These are phyloP conservation scores for Lepisosteus oculatus DNA, from an alignment of 2,113 vertebrate genomes.

Conservation along the genomic window DNA sequence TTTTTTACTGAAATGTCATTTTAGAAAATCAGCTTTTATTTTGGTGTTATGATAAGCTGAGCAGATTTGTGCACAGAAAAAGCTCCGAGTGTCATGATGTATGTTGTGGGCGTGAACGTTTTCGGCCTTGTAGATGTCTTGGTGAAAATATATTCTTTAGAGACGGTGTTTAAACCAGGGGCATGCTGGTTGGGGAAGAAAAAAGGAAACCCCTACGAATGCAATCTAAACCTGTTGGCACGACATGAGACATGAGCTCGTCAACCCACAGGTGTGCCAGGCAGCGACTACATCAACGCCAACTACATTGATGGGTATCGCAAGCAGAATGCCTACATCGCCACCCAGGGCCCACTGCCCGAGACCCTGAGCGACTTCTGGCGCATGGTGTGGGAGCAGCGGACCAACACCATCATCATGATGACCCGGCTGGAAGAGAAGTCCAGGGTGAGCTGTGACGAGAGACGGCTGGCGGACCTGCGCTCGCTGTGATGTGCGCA, in stretches of 20 bases:
- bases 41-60: no score
- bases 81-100: no score
- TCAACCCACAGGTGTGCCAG: conserved; percentile 71
- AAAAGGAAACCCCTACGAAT: neutral
- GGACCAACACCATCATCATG: conserved; percentile 88
- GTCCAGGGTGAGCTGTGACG: conserved; percentile 74
- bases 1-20: no score
- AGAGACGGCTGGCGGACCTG: no score
- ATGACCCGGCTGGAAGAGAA: conserved; percentile 96
- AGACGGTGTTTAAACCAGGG: neutral
- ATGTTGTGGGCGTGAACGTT: neutral
- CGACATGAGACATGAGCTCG: neutral
- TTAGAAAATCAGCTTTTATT: no score
- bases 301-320: conserved; percentile 96
- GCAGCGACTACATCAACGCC: conserved; percentile 92
- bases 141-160: neutral
- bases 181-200: neutral
- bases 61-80: no score
- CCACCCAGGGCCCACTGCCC: conserved; percentile 87
- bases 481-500: no score
- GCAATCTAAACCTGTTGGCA: no score
- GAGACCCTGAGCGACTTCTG: conserved; percentile 95
- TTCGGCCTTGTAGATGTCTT: conserved; percentile 9
- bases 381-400: conserved; percentile 97
- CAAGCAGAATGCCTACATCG: conserved; percentile 96